Base-by-base conservation (phyloP, 2,113 vertebrate genomes). In the Electrona antarctica region DNA sequence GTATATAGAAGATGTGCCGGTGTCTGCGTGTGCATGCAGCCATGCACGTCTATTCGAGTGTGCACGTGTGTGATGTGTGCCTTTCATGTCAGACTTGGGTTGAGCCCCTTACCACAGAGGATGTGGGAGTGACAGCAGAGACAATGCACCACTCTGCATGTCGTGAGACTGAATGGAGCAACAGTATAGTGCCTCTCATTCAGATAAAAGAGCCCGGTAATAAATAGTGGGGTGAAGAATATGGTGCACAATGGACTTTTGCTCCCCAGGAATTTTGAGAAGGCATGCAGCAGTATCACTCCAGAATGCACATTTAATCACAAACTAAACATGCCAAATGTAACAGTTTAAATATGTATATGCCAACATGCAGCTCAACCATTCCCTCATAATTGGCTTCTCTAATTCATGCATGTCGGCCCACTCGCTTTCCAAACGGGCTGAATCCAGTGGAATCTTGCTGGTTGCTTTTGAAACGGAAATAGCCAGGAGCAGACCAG, bases 41-140 rank as follows among this genome's bases (percentile, higher is more conserved):
- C 33, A 41, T 41, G 33, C 33, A 41, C 33, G 33, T 41, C 33
- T 41, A 41, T 41, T 41, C 33, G 14, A 7, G 56, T 58, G 56
- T 21, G 56, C 15, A 9, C n/a, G 56, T 58, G 56, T 14, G n/a
- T 8, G 15, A 21, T 41, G 68, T 73, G 82, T 77, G 81, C 74
- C 66, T 85, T 80, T 87, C 45, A 68, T 54, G 33, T 74, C 69
- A 85, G 77, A 90, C 79, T 87, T 76, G 81, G 65, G 85, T 71
- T 87, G 87, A 83, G 79, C 75, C 60, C 85, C 60, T 77, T 49
- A 85, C 90, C 88, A 82, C 87, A 91, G 89, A 91, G 89, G 90
- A 92, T 91, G 92, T 91, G 91, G 90, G 80, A 84, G 70, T 65
- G 71, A 82, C 66, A 67, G 75, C 62, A 80, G 78, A 87, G 86